Evolutionary conservation across 2,888 invertebrate genomes (phyloP).

Genomic region (Lepidonotus clava): DNA sequence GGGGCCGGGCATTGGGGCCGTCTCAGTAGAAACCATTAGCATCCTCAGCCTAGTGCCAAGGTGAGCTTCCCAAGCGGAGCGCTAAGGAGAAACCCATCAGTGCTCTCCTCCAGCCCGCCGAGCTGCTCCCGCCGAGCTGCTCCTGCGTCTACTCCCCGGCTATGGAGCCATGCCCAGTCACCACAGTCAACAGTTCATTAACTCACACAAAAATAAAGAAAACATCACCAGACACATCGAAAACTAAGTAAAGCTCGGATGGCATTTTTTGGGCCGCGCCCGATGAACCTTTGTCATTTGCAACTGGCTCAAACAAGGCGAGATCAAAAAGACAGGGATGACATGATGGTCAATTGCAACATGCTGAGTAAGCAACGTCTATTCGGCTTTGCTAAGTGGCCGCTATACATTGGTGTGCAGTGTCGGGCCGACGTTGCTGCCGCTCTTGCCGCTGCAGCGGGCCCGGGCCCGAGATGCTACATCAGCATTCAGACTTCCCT

Average conservation of each 20-base stretch:
- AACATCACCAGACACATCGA: not conserved
- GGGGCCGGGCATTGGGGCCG: not conserved
- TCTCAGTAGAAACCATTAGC: not conserved
- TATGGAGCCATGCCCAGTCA: constrained; percentile 14
- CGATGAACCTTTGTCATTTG: constrained; percentile 51
- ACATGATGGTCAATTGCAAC: constrained; percentile 50
- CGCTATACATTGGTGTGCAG: constrained; percentile 44
- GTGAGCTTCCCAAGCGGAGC: not conserved
- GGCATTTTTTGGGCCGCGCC: constrained; percentile 14
- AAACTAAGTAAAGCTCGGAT: constrained; percentile 33
- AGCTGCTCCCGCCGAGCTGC: not conserved
- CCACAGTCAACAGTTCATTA: constrained; percentile 1
- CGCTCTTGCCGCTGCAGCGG: not conserved
- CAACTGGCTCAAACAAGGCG: constrained; percentile 26
- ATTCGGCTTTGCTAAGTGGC: constrained; percentile 7
- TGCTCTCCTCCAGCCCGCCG: not conserved
- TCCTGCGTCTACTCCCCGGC: not conserved
- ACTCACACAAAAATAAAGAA: not conserved
- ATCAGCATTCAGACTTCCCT: constrained; percentile 29
- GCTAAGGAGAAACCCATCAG: not conserved
- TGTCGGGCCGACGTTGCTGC: not conserved
- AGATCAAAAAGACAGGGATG: constrained; percentile 14
- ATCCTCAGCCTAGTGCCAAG: not conserved
- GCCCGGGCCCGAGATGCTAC: constrained; percentile 32
- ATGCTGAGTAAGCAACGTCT: constrained; percentile 37